Conservation (phyloP, 2,113 vertebrate species). For the Colius striatus region DNA sequence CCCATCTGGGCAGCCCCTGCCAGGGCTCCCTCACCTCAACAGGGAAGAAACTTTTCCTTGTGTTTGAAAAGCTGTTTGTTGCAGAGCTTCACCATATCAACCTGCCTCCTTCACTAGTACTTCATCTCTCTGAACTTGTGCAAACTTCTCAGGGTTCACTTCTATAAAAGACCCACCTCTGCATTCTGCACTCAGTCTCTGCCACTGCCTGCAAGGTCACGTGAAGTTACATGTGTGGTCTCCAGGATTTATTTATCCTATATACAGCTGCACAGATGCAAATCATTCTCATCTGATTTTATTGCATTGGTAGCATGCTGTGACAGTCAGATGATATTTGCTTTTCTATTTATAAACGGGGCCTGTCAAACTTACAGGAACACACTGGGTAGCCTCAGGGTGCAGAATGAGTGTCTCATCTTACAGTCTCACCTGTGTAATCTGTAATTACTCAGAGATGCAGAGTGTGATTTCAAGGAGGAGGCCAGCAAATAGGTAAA, state of each 20-base stretch:
- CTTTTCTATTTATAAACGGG: not conserved
- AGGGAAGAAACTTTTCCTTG: too few relatives aligned
- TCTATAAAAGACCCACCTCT: not conserved
- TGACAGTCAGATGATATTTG: not conserved
- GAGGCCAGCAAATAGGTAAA: not conserved
- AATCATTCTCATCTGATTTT: not conserved
- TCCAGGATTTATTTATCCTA: not conserved
- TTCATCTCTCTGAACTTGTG: not conserved
- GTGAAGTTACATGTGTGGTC: not conserved
- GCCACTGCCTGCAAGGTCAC: not conserved
- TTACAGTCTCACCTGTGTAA: not conserved
- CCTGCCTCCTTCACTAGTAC: not conserved
- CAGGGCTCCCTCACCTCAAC: too few relatives aligned
- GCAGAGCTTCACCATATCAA: not conserved
- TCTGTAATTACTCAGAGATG: not conserved
- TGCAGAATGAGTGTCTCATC: not conserved
- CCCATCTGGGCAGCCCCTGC: too few relatives aligned
- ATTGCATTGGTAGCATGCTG: not conserved
- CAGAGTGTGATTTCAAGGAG: not conserved
- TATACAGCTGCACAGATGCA: slow-evolving; percentile 1
- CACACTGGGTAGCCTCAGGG: not conserved
- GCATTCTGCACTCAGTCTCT: not conserved
- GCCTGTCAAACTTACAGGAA: not conserved
- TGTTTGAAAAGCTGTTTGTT: not conserved
- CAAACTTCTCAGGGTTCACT: not conserved